Evolutionary conservation across 2,797 vertebrate species (phyloP), one percentile per base, ranked within the genome.

Genomic region (Bovichtus diacanthus): DNA sequence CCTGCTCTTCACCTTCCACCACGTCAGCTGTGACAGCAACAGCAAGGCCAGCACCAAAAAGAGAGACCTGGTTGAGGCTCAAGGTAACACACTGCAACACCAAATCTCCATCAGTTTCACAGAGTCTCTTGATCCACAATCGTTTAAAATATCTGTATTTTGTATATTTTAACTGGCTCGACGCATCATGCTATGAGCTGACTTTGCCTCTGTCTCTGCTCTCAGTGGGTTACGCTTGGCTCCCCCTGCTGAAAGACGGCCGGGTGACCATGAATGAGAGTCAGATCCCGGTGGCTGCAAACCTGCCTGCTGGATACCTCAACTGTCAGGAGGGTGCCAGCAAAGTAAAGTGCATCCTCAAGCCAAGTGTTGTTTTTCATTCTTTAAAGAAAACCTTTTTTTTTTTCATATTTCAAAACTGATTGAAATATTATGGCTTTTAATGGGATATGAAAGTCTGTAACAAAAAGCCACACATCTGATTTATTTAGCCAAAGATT

Each of bases 21-120:
- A 99, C 2, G 95, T 99, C 92, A 98, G 97, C 94, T 99, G 98
- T 72, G 98, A 99, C 75, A 98, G 90, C 89, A 97, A 96, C 87
- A 97, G 97, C 34, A 99, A 94, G 70, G 92, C 90, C 90, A 93
- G 93, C 89, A 93, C 93, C 66, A 94, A 99, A 89, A 99, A 97
- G 92, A 97, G 95, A 81, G 98, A 99, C 31, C 78, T 95, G 63
- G 87, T 99, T 44, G 98, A 99, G 91, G 95, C 92, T 8, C 97
- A 97, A 96, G 98, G 98, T 98, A 70, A 65, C 38, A 3, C 54
- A 34, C 31, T 34, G 31, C 31, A 34, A 34, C n/a, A n/a, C 31
- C 31, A 34, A 9, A 34, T 34, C 6, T 34, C 8, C 1, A 34
- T 7, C 34, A 34, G 34, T 34, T 9, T 34, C 31, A 34, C 34